These are phyloP conservation scores for Halcyon senegalensis DNA, from an alignment of 2,113 vertebrate species.

Conservation along the genomic window DNA sequence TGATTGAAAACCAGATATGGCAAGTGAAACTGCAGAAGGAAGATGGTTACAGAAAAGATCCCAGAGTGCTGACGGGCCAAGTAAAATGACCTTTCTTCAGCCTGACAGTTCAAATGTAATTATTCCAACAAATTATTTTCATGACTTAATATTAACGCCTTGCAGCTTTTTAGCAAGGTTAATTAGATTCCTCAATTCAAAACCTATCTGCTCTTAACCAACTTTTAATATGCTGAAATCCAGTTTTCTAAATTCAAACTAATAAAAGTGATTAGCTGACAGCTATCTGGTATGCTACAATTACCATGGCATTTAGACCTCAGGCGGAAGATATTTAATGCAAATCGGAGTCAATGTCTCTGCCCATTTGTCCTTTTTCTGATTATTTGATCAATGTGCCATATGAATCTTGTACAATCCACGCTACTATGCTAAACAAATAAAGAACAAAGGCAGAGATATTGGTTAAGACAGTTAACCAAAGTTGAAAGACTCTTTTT, in stretches of 20 bases:
- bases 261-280: conserved; percentile 76
- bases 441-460: conserved; percentile 46
- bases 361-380: conserved; percentile 60
- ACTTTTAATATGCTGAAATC: conserved; percentile 72
- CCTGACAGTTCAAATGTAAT: conserved; percentile 69
- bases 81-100: conserved; percentile 65
- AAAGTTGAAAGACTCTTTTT: not conserved
- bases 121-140: conserved; percentile 74
- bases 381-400: conserved; percentile 54
- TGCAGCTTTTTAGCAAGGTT: conserved; percentile 74
- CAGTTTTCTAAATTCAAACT: conserved; percentile 74
- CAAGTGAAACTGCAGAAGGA: not conserved
- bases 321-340: conserved; percentile 44
- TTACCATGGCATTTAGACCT: conserved; percentile 61
- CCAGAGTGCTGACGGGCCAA: not conserved
- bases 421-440: conserved; percentile 7
- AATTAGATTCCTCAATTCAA: conserved; percentile 75
- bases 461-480: conserved; percentile 35
- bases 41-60: not conserved
- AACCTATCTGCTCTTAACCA: conserved; percentile 70
- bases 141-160: conserved; percentile 72
- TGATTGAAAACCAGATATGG: fast-evolving
- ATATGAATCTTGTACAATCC: conserved; percentile 45
- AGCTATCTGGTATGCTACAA: conserved; percentile 59
- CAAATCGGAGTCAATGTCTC: conserved; percentile 59